Evolutionary conservation across 2,113 vertebrate genomes (phyloP), one percentile per base, ranked within the genome.

Genomic region (Hucho hucho): DNA sequence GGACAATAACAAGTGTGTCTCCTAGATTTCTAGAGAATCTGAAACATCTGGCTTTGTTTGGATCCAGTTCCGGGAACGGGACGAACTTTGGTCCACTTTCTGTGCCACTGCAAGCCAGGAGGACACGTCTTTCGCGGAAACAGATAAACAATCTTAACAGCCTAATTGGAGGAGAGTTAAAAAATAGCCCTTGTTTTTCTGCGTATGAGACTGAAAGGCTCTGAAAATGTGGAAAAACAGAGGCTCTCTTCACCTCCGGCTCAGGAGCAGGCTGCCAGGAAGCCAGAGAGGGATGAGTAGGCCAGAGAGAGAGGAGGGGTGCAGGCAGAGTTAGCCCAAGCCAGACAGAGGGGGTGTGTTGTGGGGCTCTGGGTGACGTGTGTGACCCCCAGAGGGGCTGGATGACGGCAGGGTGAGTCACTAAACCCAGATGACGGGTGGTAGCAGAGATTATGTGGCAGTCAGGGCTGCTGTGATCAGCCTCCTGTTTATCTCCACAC

Each of bases 1-100:
- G 5, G 49, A 53, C 49, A n/a, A 43, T 70, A 46, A 78, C 76
- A 72, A 80, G 76, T 74, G 49, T 0, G 9, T 71, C 69, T 69
- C 69, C 26, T 14, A 79, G 43, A 70, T 87, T 78, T 53, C 61
- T 81, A 3, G 74, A 87, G 87, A 87, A 86, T 88, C 84, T 86
- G 66, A 90, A 85, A 90, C 91, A 92, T 91, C 88, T 91, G 89
- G 78, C 71, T 83, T 78, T 64, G 76, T 83, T 87, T 85, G 84
- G 71, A 70, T 68, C 72, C 53, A 69, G 83, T 88, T 88, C 87
- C 78, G 75, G 89, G 88, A 92, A 92, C 9, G 29, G 71, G 80
- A 78, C 77, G 59, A 63, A 73, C 76, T 70, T 75, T 74, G 75
- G 82, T 64, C 77, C 80, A 74, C 80, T 84, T 78, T 74, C 63